These are phyloP conservation scores for Papilio machaon DNA, from an alignment of 1,140 invertebrate species.

Conservation along the genomic window DNA sequence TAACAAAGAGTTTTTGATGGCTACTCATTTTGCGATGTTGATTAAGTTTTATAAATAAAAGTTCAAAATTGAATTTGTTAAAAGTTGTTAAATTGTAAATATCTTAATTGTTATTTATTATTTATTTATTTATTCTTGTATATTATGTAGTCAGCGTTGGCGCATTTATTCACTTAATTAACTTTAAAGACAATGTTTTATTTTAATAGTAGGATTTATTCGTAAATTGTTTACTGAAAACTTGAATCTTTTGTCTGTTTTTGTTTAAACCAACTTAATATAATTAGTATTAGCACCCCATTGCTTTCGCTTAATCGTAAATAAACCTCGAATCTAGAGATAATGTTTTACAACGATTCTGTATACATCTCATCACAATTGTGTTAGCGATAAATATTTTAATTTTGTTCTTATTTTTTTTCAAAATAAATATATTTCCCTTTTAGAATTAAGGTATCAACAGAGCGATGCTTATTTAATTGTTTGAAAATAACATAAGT, in stretches of 20 bases:
- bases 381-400: no score
- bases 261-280: neutral
- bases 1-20: neutral
- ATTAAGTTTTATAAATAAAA: neutral
- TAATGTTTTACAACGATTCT: neutral
- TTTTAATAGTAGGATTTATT: neutral
- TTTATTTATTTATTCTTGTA: neutral
- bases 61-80: neutral
- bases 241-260: neutral
- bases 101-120: neutral
- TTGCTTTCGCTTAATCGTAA: neutral
- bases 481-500: neutral
- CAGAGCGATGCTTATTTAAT: neutral
- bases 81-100: neutral
- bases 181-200: neutral
- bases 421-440: neutral
- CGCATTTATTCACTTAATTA: constrained; percentile 9
- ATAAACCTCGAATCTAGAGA: neutral
- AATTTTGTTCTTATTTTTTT: neutral
- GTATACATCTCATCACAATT: neutral
- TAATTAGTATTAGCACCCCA: neutral
- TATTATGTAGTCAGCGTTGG: neutral
- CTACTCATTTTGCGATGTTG: neutral
- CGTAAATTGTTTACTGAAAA: neutral
- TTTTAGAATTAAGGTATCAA: neutral